Conservation (phyloP, 2,797 vertebrate species). For the Gadopsis marmoratus region DNA sequence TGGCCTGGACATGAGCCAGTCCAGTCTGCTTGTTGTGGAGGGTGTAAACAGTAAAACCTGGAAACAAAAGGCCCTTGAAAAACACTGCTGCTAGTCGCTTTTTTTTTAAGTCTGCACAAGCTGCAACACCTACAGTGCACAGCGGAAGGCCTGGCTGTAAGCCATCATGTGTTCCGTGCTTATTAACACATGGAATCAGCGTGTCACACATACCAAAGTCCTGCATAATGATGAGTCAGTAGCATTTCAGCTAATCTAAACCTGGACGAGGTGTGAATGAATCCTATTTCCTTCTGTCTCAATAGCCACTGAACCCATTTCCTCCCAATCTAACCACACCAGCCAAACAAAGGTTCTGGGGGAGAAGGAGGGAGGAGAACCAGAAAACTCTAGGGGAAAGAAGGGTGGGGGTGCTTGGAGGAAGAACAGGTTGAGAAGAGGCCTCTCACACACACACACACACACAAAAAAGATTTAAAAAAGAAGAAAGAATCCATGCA, state of each 20-base stretch:
- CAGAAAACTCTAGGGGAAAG: slow-evolving; percentile 31
- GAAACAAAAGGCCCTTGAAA: slow-evolving; percentile 63
- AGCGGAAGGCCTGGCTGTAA: slow-evolving; percentile 33
- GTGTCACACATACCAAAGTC: slow-evolving; percentile 49
- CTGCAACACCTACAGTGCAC: slow-evolving; percentile 36
- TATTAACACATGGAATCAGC: slow-evolving; percentile 62
- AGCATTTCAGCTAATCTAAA: slow-evolving; percentile 73
- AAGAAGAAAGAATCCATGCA: slow-evolving; percentile 80
- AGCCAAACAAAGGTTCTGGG: slow-evolving; percentile 77
- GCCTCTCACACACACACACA: slow-evolving; percentile 37
- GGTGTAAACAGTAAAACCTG: slow-evolving; percentile 61
- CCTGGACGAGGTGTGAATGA: slow-evolving; percentile 79
- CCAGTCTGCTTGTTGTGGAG: slow-evolving; percentile 75
- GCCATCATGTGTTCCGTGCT: slow-evolving; percentile 41
- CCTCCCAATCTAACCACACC: slow-evolving; percentile 75
- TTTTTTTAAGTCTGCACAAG: slow-evolving; percentile 26
- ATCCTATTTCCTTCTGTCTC: slow-evolving; percentile 82
- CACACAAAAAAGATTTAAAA: slow-evolving; percentile 42
- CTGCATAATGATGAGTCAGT: slow-evolving; percentile 63
- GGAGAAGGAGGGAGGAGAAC: slow-evolving; percentile 28
- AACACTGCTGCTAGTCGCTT: slow-evolving; percentile 24
- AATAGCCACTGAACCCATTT: slow-evolving; percentile 83
- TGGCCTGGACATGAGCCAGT: slow-evolving; percentile 72
- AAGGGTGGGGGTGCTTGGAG: slow-evolving; percentile 13
- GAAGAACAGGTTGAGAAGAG: slow-evolving; percentile 49